Percentiles rank a stretch among this genome's conserved stretches.
phyloP scores from a whole-genome alignment of 1,140 invertebrate genomes.

The Achatina immaculata region DNA sequence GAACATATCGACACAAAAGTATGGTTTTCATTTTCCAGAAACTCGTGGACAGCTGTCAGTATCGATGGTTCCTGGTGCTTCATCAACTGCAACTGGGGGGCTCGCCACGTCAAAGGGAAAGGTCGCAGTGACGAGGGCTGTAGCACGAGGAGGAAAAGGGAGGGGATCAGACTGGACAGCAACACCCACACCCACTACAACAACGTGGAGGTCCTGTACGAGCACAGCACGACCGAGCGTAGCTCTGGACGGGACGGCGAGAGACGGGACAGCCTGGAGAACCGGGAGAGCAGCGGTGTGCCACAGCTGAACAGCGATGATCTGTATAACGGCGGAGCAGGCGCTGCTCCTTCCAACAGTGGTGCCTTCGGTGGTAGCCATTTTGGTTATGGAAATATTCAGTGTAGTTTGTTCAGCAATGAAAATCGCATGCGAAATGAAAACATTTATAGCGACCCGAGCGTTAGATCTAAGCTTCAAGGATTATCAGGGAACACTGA shows the following conservation, averaged over 20 bases:
- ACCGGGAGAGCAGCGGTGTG: slow-evolving; percentile 24
- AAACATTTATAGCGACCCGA: neutral
- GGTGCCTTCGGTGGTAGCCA: neutral
- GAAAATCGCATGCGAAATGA: neutral
- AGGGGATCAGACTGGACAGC: slow-evolving; percentile 33
- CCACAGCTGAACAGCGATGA: slow-evolving; percentile 10
- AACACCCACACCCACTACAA: slow-evolving; percentile 35
- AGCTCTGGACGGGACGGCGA: neutral
- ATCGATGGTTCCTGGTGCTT: slow-evolving; percentile 67
- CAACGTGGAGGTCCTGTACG: slow-evolving; percentile 19
- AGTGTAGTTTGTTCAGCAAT: neutral
- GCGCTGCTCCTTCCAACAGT: neutral
- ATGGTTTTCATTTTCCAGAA: slow-evolving; percentile 44
- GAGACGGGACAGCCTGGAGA: slow-evolving; percentile 24
- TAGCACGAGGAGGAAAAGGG: neutral
- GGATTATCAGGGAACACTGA: neutral
- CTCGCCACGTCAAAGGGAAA: slow-evolving; percentile 65
- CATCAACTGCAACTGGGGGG: slow-evolving; percentile 73
- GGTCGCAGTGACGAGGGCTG: slow-evolving; percentile 30
- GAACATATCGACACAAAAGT: too few species aligned
- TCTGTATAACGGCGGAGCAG: neutral
- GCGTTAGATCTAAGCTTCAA: neutral
- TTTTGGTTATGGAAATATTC: neutral
- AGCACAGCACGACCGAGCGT: neutral
- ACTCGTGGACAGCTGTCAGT: slow-evolving; percentile 67